Evolutionary conservation across 2,113 vertebrate genomes (phyloP).

Genomic region (Rhynchomys soricoides): DNA sequence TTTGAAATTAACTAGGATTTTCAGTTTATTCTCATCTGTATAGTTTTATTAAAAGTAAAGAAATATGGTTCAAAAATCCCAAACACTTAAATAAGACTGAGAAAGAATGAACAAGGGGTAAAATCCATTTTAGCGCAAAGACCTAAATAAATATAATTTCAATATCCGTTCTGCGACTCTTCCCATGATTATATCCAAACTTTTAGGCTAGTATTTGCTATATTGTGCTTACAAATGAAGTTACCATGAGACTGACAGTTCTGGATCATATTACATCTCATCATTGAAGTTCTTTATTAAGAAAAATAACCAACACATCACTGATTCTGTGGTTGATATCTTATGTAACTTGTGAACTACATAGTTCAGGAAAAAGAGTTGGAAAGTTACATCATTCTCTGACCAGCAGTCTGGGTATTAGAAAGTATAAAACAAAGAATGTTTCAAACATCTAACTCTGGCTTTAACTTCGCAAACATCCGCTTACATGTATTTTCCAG

Average conservation of each 20-base stretch:
- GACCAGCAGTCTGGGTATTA: not conserved
- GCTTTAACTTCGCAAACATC: not conserved
- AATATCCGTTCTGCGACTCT: not conserved
- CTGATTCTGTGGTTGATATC: not conserved
- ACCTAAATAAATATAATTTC: not conserved
- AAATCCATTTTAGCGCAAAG: not conserved
- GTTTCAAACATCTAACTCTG: not conserved
- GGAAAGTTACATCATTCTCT: not conserved
- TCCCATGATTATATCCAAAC: not conserved
- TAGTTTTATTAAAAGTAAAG: not conserved
- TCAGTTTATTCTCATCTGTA: not conserved
- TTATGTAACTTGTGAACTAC: not conserved
- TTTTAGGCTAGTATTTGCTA: not conserved
- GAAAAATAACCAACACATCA: not conserved
- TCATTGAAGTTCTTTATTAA: not conserved
- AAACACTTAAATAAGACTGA: not conserved
- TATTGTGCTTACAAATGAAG: not conserved
- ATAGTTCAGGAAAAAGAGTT: not conserved
- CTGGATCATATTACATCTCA: fast-evolving
- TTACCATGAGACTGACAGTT: not conserved
- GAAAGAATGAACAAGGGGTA: not conserved
- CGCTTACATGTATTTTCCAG: not conserved
- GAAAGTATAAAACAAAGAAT: not conserved
- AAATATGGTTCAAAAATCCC: not conserved
- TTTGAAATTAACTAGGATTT: not conserved